Conservation (phyloP, 2,888 invertebrate species). For the Endomychus coccineus region DNA sequence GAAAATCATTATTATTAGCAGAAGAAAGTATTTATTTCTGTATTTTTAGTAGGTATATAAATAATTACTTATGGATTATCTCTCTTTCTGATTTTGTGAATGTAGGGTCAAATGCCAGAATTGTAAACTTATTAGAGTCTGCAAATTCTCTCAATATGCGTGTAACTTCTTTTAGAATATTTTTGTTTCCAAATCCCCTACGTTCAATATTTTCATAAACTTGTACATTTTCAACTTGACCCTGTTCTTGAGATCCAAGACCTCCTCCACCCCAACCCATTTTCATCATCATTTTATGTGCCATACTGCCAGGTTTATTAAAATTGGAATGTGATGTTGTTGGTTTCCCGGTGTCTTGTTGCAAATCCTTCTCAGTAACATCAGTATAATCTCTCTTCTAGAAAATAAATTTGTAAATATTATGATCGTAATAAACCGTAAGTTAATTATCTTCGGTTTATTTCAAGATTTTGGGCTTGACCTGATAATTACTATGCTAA, state of each 20-base stretch:
- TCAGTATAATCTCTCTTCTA: conserved; percentile 27
- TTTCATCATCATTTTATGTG: conserved; percentile 31
- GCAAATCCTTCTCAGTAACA: conserved; percentile 23
- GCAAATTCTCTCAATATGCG: conserved; percentile 27
- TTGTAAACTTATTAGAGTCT: conserved; percentile 26
- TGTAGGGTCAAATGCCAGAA: conserved; percentile 28
- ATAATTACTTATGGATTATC: conserved; percentile 28
- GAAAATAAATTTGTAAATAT: no score
- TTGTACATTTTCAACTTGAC: conserved; percentile 21
- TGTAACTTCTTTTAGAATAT: conserved; percentile 22
- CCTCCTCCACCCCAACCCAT: conserved; percentile 35
- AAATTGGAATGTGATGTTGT: conserved; percentile 11
- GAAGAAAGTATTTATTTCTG: no score
- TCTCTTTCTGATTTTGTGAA: conserved; percentile 31
- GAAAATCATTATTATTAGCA: conserved; percentile 9
- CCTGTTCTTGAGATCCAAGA: conserved; percentile 30
- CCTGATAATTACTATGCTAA: background rate
- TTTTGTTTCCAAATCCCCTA: conserved; percentile 26
- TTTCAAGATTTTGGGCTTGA: conserved; percentile 4
- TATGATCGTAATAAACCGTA: background rate
- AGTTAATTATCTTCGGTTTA: conserved; percentile 1
- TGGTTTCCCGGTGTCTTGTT: conserved; percentile 11
- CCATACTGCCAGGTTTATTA: conserved; percentile 26
- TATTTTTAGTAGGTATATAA: no score
- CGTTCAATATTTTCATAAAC: conserved; percentile 26